phyloP scores from a whole-genome alignment of 2,888 invertebrate genomes.

The Sinopyrophorus schimmeli region DNA sequence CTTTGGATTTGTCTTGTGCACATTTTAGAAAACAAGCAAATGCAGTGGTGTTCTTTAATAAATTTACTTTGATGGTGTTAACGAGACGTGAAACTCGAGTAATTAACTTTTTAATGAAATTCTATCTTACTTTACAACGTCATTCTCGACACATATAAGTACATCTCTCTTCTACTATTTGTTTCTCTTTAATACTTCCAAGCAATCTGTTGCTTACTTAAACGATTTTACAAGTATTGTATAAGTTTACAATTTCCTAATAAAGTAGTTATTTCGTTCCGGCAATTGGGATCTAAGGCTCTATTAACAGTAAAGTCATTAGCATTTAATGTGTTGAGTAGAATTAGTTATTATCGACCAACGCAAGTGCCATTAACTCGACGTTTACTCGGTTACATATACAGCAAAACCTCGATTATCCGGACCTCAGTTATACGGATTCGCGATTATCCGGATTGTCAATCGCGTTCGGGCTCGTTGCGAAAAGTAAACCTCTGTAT shows the following conservation, averaged over 20 bases:
- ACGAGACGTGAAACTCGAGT: conserved; percentile 39
- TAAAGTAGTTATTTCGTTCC: no score
- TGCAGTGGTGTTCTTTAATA: conserved; percentile 32
- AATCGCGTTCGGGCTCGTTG: no score
- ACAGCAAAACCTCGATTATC: no score
- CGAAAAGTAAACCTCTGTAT: no score
- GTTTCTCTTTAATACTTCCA: conserved; percentile 2
- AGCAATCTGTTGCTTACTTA: no score
- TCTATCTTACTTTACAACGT: conserved; percentile 39
- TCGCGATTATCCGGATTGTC: no score
- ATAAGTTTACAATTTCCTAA: no score
- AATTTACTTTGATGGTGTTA: conserved; percentile 41
- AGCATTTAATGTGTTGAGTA: conserved; percentile 45
- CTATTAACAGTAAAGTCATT: conserved; percentile 47
- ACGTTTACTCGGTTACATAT: no score
- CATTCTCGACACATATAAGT: conserved; percentile 32
- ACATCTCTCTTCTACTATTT: conserved; percentile 4
- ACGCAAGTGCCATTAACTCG: conserved; percentile 44
- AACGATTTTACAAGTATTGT: no score
- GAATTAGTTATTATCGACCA: conserved; percentile 43
- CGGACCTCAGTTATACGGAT: no score
- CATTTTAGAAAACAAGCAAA: conserved; percentile 16
- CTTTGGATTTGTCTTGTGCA: no score
- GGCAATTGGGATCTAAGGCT: no score
- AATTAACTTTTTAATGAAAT: conserved; percentile 44